Evolutionary conservation across 2,888 invertebrate genomes (phyloP).

Genomic region (Eristalis tenax): DNA sequence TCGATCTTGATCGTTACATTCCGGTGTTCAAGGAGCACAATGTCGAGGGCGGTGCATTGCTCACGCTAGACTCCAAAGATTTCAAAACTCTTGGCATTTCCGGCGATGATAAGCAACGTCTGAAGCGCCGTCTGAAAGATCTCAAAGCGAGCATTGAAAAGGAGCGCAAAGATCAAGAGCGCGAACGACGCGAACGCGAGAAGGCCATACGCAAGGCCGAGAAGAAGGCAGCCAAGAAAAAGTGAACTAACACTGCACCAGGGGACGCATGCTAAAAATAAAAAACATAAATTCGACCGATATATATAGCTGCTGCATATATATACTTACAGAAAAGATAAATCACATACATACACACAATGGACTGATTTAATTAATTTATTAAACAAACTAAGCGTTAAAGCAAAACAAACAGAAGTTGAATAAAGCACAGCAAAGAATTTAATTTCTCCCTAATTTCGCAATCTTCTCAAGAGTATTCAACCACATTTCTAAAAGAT

Average conservation of each 20-base stretch:
- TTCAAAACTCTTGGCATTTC: constrained; percentile 92
- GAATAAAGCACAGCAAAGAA: constrained; percentile 57
- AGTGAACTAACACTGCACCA: constrained; percentile 74
- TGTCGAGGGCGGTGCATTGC: constrained; percentile 91
- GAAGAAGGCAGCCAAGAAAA: constrained; percentile 89
- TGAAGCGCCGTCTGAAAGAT: constrained; percentile 93
- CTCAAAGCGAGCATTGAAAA: constrained; percentile 88
- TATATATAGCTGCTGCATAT: too few relatives aligned
- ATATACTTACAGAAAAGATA: constrained; percentile 15
- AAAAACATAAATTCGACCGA: too few relatives aligned
- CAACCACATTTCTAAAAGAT: constrained; percentile 33
- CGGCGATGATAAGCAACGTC: constrained; percentile 90
- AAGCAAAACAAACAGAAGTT: constrained; percentile 25
- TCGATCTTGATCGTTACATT: constrained; percentile 93
- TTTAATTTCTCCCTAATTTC: constrained; percentile 23
- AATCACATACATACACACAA: constrained; percentile 72
- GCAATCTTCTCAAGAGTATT: constrained; percentile 23
- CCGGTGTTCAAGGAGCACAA: constrained; percentile 93
- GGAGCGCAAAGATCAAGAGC: constrained; percentile 89
- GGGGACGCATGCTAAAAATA: too few relatives aligned
- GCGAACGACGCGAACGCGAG: constrained; percentile 91
- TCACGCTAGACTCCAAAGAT: constrained; percentile 94
- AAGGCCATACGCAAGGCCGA: constrained; percentile 93
- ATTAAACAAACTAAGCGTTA: constrained; percentile 60
- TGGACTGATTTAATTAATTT: constrained; percentile 75